Base-by-base conservation (phyloP, 2,113 vertebrate genomes). In the Pao palembangensis region DNA sequence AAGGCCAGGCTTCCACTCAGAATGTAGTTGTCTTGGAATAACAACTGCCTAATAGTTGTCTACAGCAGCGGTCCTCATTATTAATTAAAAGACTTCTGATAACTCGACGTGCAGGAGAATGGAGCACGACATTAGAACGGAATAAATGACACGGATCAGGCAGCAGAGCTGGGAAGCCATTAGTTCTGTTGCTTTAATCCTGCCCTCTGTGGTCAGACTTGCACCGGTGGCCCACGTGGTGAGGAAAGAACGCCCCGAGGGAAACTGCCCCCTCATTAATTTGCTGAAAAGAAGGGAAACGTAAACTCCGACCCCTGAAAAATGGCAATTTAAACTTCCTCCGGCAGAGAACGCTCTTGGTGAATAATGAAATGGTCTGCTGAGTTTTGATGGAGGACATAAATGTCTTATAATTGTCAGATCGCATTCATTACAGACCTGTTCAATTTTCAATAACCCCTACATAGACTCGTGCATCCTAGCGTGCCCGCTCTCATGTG, bases 131-230 rank as follows among this genome's bases (percentile, higher is more conserved):
- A 38, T 38, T 12, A 10, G 8, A 38, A 56, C 46, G 68, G 69
- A 75, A 70, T 44, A 62, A 68, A 28, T 34, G 51, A 75, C 77
- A 34, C 48, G 64, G 58, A 6, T 0, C 17, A 28, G 42, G 53
- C 50, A 62, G 56, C 52, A 15, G 21, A 67, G 61, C 63, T 74
- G 8, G 55, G 48, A 42, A 59, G 71, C 55, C 60, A 61, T 58
- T 75, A 83, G 81, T 78, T 67, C n/a, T 16, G 76, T 73, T 73
- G 64, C 52, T 75, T 69, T 71, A 71, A 60, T 54, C 25, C 49
- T 47, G 55, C 20, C 73, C 49, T 65, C 58, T 28, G 6, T 55
- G 61, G 70, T 55, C 54, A 67, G 55, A 58, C 52, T 31, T 48
- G 16, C 60, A 51, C 34, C 49, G 18, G 31, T 59, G 55, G 6